These are phyloP conservation scores for Spongilla lacustris DNA, from an alignment of 37 sponge, comb jelly and placozoan species.

Conservation along the genomic window DNA sequence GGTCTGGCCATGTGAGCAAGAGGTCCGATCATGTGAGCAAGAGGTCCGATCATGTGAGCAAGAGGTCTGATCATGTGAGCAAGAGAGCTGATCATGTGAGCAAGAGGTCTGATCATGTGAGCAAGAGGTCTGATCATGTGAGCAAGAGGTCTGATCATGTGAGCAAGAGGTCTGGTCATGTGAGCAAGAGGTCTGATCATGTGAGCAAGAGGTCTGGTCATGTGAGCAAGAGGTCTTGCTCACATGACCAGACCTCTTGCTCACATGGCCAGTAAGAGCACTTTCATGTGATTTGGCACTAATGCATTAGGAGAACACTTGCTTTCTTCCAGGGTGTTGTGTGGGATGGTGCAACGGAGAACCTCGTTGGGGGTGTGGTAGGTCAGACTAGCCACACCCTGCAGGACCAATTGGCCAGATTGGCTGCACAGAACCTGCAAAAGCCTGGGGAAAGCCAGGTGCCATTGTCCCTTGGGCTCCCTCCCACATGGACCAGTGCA, in stretches of 20 bases:
- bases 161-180: no score
- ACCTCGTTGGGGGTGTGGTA: slow-evolving; percentile 23
- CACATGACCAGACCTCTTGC: no score
- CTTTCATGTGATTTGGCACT: no score
- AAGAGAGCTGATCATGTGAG: background rate
- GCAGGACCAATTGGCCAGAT: slow-evolving; percentile 26
- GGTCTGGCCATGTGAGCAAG: no score
- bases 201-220: background rate
- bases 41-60: background rate
- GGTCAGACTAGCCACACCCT: slow-evolving; percentile 35
- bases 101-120: background rate
- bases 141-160: no score
- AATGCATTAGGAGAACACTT: no score
- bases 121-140: background rate
- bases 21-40: background rate
- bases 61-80: no score
- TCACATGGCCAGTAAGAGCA: no score
- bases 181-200: background rate
- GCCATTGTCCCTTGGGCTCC: slow-evolving; percentile 11
- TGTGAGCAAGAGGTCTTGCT: no score
- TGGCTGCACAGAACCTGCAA: no score
- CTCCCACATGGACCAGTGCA: slow-evolving; percentile 25
- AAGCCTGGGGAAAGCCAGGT: background rate
- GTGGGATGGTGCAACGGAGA: slow-evolving; percentile 60
- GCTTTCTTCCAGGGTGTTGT: slow-evolving; percentile 25